phyloP scores from a whole-genome alignment of 2,888 invertebrate species.

The Hydriomena furcata region DNA sequence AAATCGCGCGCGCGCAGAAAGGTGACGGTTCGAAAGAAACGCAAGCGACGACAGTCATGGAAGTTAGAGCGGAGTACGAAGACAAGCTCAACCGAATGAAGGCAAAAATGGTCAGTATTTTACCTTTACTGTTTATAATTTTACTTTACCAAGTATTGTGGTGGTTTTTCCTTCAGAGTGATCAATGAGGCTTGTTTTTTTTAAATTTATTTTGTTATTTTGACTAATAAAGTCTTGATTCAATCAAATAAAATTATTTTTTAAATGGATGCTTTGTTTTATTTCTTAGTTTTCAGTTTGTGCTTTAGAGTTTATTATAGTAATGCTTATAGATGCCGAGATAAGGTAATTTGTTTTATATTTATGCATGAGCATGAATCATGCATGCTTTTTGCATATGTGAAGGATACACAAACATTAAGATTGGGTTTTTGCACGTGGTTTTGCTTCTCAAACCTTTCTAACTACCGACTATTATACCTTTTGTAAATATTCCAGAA shows the following conservation, averaged over 20 bases:
- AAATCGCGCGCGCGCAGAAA: slow-evolving; percentile 55
- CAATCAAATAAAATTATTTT: slow-evolving; percentile 59
- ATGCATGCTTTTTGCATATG: slow-evolving; percentile 23
- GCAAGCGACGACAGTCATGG: slow-evolving; percentile 69
- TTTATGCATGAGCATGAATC: slow-evolving; percentile 46
- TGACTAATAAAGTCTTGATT: slow-evolving; percentile 60
- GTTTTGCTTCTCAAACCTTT: not conserved
- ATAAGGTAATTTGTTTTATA: slow-evolving; percentile 64
- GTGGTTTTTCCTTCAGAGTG: slow-evolving; percentile 76
- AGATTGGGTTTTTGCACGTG: slow-evolving; percentile 1
- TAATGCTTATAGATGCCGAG: slow-evolving; percentile 32
- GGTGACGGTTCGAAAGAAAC: slow-evolving; percentile 56
- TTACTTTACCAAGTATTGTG: slow-evolving; percentile 77
- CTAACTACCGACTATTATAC: not conserved
- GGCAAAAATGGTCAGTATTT: slow-evolving; percentile 89
- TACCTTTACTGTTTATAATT: slow-evolving; percentile 73
- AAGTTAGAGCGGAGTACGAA: slow-evolving; percentile 87
- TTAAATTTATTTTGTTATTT: slow-evolving; percentile 31
- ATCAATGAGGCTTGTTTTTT: slow-evolving; percentile 51
- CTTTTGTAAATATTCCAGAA: slow-evolving; percentile 67
- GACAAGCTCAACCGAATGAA: slow-evolving; percentile 91
- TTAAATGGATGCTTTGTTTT: slow-evolving; percentile 71
- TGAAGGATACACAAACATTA: not conserved
- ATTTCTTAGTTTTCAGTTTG: slow-evolving; percentile 59
- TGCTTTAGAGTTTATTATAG: slow-evolving; percentile 38